These are phyloP conservation scores for Bos javanicus DNA, from an alignment of 2,113 vertebrate species.

Conservation along the genomic window DNA sequence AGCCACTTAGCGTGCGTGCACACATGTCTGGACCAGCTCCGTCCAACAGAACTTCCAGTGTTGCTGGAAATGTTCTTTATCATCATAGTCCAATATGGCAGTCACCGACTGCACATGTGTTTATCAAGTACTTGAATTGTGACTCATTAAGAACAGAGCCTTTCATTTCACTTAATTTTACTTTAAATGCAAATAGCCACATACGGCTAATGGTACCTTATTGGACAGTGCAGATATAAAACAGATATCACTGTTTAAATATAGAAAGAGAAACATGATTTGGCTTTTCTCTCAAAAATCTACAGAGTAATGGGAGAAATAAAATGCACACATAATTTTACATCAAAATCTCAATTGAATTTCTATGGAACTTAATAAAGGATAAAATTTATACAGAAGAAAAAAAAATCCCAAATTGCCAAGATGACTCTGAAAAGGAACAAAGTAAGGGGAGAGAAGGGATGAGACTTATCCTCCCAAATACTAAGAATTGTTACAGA, in stretches of 20 bases:
- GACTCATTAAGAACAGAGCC: background rate
- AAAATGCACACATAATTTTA: background rate
- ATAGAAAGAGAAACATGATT: background rate
- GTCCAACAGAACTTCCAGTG: background rate
- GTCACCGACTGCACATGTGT: no score
- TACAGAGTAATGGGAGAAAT: background rate
- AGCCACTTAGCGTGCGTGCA: background rate
- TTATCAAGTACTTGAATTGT: background rate
- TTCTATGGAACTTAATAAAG: background rate
- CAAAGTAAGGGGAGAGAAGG: background rate
- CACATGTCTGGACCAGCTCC: background rate
- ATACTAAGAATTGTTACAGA: background rate
- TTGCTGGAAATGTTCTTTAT: background rate
- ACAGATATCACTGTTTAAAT: background rate
- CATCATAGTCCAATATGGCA: background rate
- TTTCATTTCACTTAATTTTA: background rate
- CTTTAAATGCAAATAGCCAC: background rate
- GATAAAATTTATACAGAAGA: background rate
- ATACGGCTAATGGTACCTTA: background rate
- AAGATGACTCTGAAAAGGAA: background rate
- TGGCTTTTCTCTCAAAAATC: background rate
- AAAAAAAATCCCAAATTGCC: background rate
- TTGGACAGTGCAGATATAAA: background rate
- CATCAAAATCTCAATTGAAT: background rate
- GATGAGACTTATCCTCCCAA: background rate